phyloP scores from a whole-genome alignment of 2,888 invertebrate species.

The Cheilosia variabilis region DNA sequence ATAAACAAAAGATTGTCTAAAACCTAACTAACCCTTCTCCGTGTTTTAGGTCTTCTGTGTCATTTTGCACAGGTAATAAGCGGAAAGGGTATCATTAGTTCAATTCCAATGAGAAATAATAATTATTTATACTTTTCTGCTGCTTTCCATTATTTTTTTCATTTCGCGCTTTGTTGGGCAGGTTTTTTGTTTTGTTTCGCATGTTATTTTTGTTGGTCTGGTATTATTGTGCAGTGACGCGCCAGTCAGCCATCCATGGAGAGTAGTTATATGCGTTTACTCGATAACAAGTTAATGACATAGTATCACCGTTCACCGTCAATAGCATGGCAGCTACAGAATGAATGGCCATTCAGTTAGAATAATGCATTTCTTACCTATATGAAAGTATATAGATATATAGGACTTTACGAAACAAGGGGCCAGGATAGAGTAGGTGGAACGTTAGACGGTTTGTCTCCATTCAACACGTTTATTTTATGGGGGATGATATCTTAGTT shows the following conservation, averaged over 20 bases:
- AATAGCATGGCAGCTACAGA: slow-evolving; percentile 20
- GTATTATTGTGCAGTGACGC: slow-evolving; percentile 33
- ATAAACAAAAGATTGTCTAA: neutral
- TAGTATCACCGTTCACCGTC: slow-evolving; percentile 28
- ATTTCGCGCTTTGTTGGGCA: slow-evolving; percentile 69
- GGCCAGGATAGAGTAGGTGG: neutral
- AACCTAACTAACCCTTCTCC: slow-evolving; percentile 9
- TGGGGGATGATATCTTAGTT: too few relatives aligned
- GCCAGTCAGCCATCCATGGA: slow-evolving; percentile 55
- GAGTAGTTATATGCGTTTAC: slow-evolving; percentile 61
- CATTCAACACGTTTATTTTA: too few relatives aligned
- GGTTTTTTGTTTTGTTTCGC: neutral
- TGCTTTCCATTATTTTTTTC: slow-evolving; percentile 61
- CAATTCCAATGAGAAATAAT: slow-evolving; percentile 53
- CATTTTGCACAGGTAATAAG: slow-evolving; percentile 71
- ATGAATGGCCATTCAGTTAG: slow-evolving; percentile 1
- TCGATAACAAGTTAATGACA: slow-evolving; percentile 71
- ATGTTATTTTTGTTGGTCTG: slow-evolving; percentile 3
- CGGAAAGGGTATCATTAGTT: slow-evolving; percentile 72
- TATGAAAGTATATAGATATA: neutral
- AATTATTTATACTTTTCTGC: slow-evolving; percentile 59
- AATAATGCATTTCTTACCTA: slow-evolving; percentile 3
- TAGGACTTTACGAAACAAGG: neutral
- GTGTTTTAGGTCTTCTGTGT: slow-evolving; percentile 36
- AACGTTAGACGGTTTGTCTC: neutral